Percentiles rank a stretch among this genome's conserved stretches.
phyloP scores from a whole-genome alignment of 2,888 invertebrate genomes.

The Drosophila meridionalis region DNA sequence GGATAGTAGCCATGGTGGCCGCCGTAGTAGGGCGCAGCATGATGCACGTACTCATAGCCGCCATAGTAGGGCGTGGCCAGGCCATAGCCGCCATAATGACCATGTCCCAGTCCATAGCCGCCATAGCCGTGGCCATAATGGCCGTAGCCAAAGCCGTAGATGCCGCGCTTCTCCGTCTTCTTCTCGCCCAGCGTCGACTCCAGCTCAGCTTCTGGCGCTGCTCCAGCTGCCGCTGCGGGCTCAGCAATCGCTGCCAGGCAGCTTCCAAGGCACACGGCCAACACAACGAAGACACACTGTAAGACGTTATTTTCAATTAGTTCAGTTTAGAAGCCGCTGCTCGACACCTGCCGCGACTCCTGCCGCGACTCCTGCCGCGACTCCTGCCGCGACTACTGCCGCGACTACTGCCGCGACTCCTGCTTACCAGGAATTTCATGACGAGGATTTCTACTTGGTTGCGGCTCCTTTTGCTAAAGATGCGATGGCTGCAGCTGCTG shows the following conservation, averaged over 20 bases:
- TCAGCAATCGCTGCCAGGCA: constrained; percentile 65
- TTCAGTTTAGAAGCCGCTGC: background rate
- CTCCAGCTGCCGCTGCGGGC: constrained; percentile 45
- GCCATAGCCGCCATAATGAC: constrained; percentile 54
- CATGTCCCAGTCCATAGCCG: constrained; percentile 58
- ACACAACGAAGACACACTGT: constrained; percentile 53
- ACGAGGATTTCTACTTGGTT: constrained; percentile 17
- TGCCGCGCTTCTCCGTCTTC: constrained; percentile 75
- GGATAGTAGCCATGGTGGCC: constrained; percentile 70
- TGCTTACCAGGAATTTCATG: constrained; percentile 73
- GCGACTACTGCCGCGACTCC: constrained; percentile 12
- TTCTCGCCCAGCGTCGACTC: constrained; percentile 56
- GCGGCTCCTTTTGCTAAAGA: background rate
- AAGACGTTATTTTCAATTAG: constrained; percentile 9
- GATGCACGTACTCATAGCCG: constrained; percentile 64
- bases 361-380: constrained; percentile 9
- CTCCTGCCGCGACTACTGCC: constrained; percentile 13
- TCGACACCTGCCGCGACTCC: background rate
- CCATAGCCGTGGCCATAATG: constrained; percentile 64
- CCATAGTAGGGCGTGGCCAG: constrained; percentile 65
- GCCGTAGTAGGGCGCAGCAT: constrained; percentile 65
- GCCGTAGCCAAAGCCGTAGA: constrained; percentile 72
- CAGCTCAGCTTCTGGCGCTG: constrained; percentile 31
- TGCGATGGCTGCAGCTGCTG: constrained; percentile 27
- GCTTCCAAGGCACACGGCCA: constrained; percentile 52